A percentile compares a stretch with the other conserved stretches of the same genome.
Evolutionary conservation across 2,113 vertebrate genomes (phyloP).

Genomic region (Corvus hawaiiensis): DNA sequence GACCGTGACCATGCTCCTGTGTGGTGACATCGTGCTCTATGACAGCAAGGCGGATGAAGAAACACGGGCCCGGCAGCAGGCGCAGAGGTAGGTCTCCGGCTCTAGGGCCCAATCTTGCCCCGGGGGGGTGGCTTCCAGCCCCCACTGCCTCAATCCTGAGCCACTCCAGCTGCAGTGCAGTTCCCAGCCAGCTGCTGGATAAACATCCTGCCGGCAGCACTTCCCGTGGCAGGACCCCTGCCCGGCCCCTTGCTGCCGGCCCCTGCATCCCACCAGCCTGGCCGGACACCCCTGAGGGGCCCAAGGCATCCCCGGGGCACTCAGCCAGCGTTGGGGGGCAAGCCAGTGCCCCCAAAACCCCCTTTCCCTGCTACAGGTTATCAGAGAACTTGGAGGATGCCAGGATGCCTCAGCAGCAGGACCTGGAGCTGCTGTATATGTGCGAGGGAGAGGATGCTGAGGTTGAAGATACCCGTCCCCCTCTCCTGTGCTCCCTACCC

Average conservation of each 20-base stretch:
- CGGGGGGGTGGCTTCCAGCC: background rate
- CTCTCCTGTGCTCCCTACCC: conserved; percentile 59
- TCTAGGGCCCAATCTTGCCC: background rate
- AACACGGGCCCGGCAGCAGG: background rate
- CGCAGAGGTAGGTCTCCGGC: background rate
- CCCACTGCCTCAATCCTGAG: background rate
- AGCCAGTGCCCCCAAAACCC: background rate
- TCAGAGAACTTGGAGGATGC: conserved; percentile 66
- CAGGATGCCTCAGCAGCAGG: conserved; percentile 9
- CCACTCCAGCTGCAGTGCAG: conserved; percentile 29
- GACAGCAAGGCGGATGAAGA: background rate
- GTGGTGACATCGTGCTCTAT: background rate
- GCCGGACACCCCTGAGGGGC: accelerated
- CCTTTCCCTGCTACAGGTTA: conserved; percentile 48
- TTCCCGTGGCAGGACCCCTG: conserved; percentile 33
- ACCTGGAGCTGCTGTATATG: conserved; percentile 73
- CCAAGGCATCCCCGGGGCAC: background rate
- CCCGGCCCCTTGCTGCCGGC: background rate
- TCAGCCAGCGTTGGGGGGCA: too few species aligned
- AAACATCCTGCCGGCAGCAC: conserved; percentile 67
- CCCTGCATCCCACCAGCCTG: background rate
- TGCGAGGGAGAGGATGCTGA: conserved; percentile 80
- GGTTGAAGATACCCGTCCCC: conserved; percentile 38
- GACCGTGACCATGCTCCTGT: conserved; percentile 47
- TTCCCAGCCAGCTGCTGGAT: conserved; percentile 40